Conservation (phyloP, 2,888 invertebrate species). For the Nephrotoma flavescens region DNA sequence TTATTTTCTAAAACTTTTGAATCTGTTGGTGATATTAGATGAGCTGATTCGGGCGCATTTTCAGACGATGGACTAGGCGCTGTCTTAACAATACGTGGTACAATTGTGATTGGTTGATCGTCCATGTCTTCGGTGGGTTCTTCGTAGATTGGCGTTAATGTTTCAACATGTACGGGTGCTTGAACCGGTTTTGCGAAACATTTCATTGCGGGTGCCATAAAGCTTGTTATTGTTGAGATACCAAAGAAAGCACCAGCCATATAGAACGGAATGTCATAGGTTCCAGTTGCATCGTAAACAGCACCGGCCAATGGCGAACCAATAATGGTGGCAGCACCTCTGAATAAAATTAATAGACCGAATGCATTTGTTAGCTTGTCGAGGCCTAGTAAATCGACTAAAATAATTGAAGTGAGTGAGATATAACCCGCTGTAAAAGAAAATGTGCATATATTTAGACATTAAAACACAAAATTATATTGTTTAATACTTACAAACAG, state of each 20-base stretch:
- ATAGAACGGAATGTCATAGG: conserved; percentile 80
- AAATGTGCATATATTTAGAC: not conserved
- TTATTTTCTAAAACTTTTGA: conserved; percentile 5
- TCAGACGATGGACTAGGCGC: conserved; percentile 44
- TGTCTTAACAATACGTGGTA: conserved; percentile 66
- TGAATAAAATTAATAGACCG: conserved; percentile 86
- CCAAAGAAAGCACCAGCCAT: conserved; percentile 84
- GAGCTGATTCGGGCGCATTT: conserved; percentile 5
- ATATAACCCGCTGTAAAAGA: conserved; percentile 75
- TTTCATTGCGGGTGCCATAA: conserved; percentile 61
- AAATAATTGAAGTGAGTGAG: conserved; percentile 91
- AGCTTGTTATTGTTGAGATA: conserved; percentile 70
- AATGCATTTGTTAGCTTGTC: conserved; percentile 95
- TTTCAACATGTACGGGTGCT: conserved; percentile 49
- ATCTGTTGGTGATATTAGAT: conserved; percentile 1
- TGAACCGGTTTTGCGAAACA: conserved; percentile 33
- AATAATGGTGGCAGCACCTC: conserved; percentile 85
- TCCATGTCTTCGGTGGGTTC: conserved; percentile 68
- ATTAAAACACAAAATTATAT: not conserved
- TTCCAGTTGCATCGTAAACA: conserved; percentile 74
- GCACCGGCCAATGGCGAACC: conserved; percentile 75
- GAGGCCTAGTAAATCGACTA: conserved; percentile 89
- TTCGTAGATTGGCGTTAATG: conserved; percentile 69
- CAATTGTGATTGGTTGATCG: conserved; percentile 58
- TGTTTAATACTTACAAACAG: conserved; percentile 57